Evolutionary conservation across 2,888 invertebrate genomes (phyloP).

Genomic region (Ochropleura plecta): DNA sequence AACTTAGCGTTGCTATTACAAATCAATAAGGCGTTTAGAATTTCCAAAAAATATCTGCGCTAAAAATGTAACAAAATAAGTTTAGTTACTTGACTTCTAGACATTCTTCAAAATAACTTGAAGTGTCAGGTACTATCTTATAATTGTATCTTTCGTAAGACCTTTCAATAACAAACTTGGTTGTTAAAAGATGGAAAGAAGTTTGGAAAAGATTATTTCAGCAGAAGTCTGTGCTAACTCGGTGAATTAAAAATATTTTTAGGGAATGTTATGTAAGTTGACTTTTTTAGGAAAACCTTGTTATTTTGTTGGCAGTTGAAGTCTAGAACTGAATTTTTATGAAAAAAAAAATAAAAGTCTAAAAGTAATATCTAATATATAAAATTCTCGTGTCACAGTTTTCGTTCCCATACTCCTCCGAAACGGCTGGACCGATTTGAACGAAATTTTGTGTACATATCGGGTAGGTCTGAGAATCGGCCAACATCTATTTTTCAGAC

Average conservation of each 20-base stretch:
- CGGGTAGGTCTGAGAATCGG: no score
- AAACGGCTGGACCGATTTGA: no score
- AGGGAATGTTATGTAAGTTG: not conserved
- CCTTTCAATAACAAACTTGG: conserved; percentile 6
- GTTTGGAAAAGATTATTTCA: conserved; percentile 15
- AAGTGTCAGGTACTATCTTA: conserved; percentile 12
- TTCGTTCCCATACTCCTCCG: no score
- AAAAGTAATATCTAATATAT: no score
- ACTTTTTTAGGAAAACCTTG: not conserved
- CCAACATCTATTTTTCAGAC: no score
- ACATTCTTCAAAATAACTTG: conserved; percentile 6
- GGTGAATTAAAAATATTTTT: not conserved
- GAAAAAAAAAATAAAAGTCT: not conserved
- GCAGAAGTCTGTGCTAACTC: not conserved
- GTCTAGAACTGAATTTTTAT: not conserved
- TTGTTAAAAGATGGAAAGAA: conserved; percentile 10
- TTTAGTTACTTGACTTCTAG: not conserved
- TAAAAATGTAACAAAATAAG: not conserved
- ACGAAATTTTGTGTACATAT: no score
- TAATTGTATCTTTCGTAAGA: conserved; percentile 21
- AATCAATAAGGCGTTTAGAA: not conserved
- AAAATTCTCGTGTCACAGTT: no score
- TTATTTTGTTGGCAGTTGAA: conserved; percentile 5
- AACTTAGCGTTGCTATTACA: no score
- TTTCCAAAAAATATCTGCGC: not conserved